Percentiles rank a stretch among this genome's conserved stretches.
phyloP scores from a whole-genome alignment of 2,888 invertebrate species.

The Cyclophora punctaria region DNA sequence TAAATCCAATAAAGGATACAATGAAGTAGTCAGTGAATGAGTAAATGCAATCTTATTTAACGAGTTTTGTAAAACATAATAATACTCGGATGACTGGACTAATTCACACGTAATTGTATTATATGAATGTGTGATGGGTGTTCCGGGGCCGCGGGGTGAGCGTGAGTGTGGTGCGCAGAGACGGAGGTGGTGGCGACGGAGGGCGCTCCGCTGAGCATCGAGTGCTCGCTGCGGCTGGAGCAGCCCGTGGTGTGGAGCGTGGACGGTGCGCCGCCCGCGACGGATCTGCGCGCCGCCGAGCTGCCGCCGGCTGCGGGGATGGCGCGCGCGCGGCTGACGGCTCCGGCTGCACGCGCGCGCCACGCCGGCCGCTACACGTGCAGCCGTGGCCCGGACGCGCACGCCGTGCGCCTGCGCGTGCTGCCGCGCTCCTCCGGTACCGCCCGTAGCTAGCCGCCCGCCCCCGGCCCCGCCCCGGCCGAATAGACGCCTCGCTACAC shows the following conservation, averaged over 20 bases:
- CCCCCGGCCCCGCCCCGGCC: constrained; percentile 12
- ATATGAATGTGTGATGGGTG: not conserved
- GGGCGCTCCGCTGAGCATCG: constrained; percentile 53
- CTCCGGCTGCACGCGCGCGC: constrained; percentile 36
- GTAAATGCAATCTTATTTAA: not conserved
- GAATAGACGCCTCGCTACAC: not conserved
- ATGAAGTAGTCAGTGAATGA: not conserved
- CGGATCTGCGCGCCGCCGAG: constrained; percentile 39
- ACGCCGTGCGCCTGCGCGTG: constrained; percentile 41
- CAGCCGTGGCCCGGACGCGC: constrained; percentile 31
- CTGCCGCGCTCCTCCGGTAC: constrained; percentile 20
- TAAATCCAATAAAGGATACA: not conserved
- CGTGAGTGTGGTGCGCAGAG: constrained; percentile 25
- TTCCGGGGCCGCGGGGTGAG: not conserved
- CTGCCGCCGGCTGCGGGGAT: constrained; percentile 34
- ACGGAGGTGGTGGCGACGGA: constrained; percentile 26
- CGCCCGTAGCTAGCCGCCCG: constrained; percentile 15
- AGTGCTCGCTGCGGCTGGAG: constrained; percentile 52
- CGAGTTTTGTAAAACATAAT: not conserved
- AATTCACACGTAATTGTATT: not conserved
- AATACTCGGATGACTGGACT: too few relatives aligned
- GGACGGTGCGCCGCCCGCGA: constrained; percentile 39
- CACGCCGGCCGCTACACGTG: constrained; percentile 54
- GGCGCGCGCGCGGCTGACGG: constrained; percentile 34
- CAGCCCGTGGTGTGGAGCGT: constrained; percentile 40